Base-by-base conservation (phyloP, 2,888 invertebrate genomes). In the Acanthopleura granulata region DNA sequence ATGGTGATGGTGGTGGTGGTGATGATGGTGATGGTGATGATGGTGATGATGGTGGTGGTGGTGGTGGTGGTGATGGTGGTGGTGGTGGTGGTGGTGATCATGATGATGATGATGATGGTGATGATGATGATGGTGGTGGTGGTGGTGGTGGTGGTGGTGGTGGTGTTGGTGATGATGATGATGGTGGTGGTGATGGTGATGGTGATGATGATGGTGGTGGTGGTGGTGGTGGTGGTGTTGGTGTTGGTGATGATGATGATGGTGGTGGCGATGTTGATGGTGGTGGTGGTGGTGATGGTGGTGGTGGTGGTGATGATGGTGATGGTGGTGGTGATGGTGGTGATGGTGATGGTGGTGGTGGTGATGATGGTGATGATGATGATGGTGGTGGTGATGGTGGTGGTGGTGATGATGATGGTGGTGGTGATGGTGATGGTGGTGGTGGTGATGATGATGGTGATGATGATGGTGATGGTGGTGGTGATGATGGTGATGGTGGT, bases 311-410 rank as follows among this genome's bases (percentile, higher is more conserved):
- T 73, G 0, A 25, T 73, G 49, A 25, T 73, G n/a, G 50, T 73
- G 49, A 25, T 73, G 49, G 73, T 73, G 27, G 73, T 73, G 0
- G 73, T 73, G 27, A 27, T 73, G 49, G 73, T 73, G 57, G 73
- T 73, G 49, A 1, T 51, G 57, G 57, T 51, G 57, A 16, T 51
- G 57, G 57, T 51, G 57, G 57, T 51, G 57, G 57, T 51, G 57
- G 57, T 51, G 57, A 16, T 51, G 57, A 16, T 51, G 57, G 57
- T 51, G 57, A 16, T 51, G 57, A 16, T 51, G 57, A 16, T 51
- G 57, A 16, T 15, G 57, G 15, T 51, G 57, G 16, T 16, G 57
- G 57, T 16, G 57, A 16, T 16, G 57, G 57, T 51, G 57, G 57
- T 51, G 57, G 57, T 51, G 57, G 57, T 51, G 57, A 16, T 51